A percentile compares a stretch with the other conserved stretches of the same genome.
Evolutionary conservation across 2,113 vertebrate species (phyloP).

Genomic region (Myiozetetes cayanensis): DNA sequence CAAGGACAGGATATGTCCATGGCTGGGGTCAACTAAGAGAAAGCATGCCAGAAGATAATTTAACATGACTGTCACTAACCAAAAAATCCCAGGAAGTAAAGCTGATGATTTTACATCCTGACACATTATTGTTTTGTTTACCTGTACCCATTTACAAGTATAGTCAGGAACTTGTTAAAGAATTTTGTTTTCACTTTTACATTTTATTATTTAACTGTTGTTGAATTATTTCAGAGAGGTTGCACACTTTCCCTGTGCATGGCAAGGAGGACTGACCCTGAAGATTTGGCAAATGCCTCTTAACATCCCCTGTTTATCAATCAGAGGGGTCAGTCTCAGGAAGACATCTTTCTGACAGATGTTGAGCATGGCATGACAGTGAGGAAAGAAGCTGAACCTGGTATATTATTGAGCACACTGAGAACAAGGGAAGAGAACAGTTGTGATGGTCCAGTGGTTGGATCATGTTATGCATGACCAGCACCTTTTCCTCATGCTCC

Average conservation of each 20-base stretch:
- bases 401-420: accelerated
- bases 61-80: background rate
- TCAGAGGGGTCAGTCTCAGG: background rate
- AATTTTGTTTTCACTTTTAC: background rate
- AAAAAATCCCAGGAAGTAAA: background rate
- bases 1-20: background rate
- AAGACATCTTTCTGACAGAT: background rate
- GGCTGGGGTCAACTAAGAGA: background rate
- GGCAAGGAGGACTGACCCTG: background rate
- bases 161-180: background rate
- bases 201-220: background rate
- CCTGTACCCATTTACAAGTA: background rate
- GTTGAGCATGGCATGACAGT: background rate
- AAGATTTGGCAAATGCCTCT: background rate
- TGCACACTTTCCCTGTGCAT: background rate
- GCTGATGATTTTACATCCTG: background rate
- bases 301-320: background rate
- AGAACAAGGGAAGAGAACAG: background rate
- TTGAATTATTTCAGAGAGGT: background rate
- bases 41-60: background rate
- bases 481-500: background rate
- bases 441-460: background rate
- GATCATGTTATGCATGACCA: background rate
- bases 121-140: background rate
- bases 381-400: background rate